phyloP scores from a whole-genome alignment of 1,140 invertebrate genomes.

The Nebria ingens region DNA sequence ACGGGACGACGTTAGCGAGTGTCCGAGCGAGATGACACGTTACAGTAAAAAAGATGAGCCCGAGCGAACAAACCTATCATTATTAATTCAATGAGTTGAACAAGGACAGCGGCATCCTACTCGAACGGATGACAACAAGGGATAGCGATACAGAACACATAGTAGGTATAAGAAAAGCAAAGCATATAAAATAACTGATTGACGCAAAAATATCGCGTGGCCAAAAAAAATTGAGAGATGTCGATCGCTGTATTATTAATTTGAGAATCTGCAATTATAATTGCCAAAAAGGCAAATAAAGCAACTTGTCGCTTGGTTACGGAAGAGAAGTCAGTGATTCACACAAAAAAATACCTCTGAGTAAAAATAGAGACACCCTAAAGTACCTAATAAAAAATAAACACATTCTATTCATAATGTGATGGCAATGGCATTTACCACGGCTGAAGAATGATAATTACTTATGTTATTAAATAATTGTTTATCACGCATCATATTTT shows the following conservation, averaged over 20 bases:
- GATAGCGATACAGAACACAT: not conserved
- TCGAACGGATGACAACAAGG: not conserved
- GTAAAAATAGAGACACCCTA: too few species aligned
- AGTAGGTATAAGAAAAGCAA: not conserved
- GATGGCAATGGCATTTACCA: too few species aligned
- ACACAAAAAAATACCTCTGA: too few species aligned
- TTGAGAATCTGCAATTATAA: too few species aligned
- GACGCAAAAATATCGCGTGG: not conserved
- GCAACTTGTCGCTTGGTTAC: too few species aligned
- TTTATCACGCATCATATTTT: not conserved
- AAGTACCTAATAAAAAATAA: too few species aligned
- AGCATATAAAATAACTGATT: not conserved
- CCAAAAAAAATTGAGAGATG: too few species aligned
- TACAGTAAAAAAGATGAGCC: slow-evolving; percentile 11
- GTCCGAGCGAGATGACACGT: slow-evolving; percentile 4
- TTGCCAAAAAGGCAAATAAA: too few species aligned
- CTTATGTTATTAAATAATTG: not conserved
- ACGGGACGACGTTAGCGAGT: slow-evolving; percentile 9
- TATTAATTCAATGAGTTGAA: slow-evolving; percentile 11
- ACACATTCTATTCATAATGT: too few species aligned
- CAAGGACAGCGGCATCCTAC: slow-evolving; percentile 23
- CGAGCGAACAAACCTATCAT: slow-evolving; percentile 13
- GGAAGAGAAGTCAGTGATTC: too few species aligned
- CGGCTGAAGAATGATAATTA: too few species aligned
- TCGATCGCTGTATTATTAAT: too few species aligned